Base-by-base conservation (phyloP, 2,888 invertebrate species). In the Chloroclysta siterata region DNA sequence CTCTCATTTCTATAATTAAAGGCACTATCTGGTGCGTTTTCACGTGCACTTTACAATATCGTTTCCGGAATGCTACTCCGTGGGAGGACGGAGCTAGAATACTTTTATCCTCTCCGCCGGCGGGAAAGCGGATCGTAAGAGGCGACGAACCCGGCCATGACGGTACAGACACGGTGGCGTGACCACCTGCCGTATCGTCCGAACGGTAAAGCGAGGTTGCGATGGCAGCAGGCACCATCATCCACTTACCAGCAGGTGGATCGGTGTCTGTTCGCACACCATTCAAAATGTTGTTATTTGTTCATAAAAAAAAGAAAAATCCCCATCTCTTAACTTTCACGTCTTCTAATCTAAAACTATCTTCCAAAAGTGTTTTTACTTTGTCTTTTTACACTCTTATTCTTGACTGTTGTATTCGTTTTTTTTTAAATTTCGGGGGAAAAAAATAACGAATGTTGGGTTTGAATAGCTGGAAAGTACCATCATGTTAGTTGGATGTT, bases 91-190 rank as follows among this genome's bases (percentile, higher is more conserved):
- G 66, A 59, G 59, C 5, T 13, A 53, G 47, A 60, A 48, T 52
- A 60, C 53, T 41, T 53, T 14, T 47, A 65, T 69, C 69, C 61
- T 56, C 65, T 14, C 63, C 65, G 65, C 53, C 54, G 36, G 61
- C 63, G 59, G 69, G 63, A 36, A 33, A 65, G 69, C 62, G 66
- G 58, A 69, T 69, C 66, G 66, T 69, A 61, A 59, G 39, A 63
- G 61, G 42, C 65, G 65, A 69, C 60, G 42, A 61, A 65, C 66
- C 66, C 60, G 65, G 53, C 29, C 6, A 51, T 29, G 41, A 48
- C 33, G 53, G 60, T 48, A 48, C 11, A 3, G n/a, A 14, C n/a
- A 6, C 48, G 15, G 8, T 33, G 29, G n/a, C 3, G 41, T 8
- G 13, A n/a, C 53, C 17, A 13, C n/a, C 4, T 22, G 41, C 5